These are phyloP conservation scores for Lasaia peninsularis DNA, from an alignment of 1,140 invertebrate species.

Conservation along the genomic window DNA sequence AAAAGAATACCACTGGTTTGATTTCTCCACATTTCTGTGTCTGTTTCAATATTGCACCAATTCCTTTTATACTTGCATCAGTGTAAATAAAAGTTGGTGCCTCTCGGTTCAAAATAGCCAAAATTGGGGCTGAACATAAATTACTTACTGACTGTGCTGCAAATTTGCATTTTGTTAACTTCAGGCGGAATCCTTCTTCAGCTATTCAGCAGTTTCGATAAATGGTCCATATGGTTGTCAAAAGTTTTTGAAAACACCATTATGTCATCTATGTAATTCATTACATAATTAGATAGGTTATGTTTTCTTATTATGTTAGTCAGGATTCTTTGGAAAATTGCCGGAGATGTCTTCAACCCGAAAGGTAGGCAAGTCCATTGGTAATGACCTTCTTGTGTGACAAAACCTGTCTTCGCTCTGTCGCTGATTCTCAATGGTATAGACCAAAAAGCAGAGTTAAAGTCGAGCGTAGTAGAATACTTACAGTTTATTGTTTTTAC, in stretches of 20 bases:
- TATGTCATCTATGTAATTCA: conserved; percentile 19
- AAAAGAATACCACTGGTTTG: conserved; percentile 21
- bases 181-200: conserved; percentile 18
- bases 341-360: conserved; percentile 19
- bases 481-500: conserved; percentile 20
- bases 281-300: conserved; percentile 12
- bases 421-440: conserved; percentile 19
- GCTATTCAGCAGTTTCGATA: conserved; percentile 15
- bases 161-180: conserved; percentile 24
- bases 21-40: conserved; percentile 17
- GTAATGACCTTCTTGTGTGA: conserved; percentile 15
- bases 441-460: conserved; percentile 20
- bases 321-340: conserved; percentile 19
- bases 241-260: conserved; percentile 19
- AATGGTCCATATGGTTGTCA: conserved; percentile 19
- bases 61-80: conserved; percentile 18
- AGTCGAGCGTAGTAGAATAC: conserved; percentile 18
- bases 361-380: conserved; percentile 19
- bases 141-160: conserved; percentile 11
- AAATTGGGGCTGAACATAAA: no score
- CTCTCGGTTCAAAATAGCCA: no score
- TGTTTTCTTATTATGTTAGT: conserved; percentile 13
- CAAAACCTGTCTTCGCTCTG: conserved; percentile 16
- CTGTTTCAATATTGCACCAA: conserved; percentile 16
- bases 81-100: conserved; percentile 18